These are phyloP conservation scores for Xestia rhomboidea DNA, from an alignment of 2,888 invertebrate species.

Conservation along the genomic window DNA sequence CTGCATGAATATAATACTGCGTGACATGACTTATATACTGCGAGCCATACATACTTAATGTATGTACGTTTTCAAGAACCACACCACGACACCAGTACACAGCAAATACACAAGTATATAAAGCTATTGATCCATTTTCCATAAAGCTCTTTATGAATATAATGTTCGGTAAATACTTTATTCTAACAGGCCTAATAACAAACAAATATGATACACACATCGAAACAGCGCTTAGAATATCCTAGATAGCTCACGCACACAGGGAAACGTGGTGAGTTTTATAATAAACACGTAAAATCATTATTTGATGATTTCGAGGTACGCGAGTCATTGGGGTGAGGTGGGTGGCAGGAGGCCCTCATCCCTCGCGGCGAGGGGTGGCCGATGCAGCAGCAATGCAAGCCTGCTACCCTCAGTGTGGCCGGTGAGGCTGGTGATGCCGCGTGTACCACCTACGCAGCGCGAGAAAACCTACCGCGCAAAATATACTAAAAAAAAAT, in stretches of 20 bases:
- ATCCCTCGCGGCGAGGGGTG: conserved; percentile 75
- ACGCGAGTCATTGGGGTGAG: conserved; percentile 85
- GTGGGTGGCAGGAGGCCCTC: conserved; percentile 75
- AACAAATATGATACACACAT: conserved; percentile 68
- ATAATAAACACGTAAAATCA: conserved; percentile 89
- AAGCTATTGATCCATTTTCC: conserved; percentile 78
- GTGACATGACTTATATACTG: conserved; percentile 46
- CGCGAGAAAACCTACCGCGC: conserved; percentile 84
- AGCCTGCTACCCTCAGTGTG: conserved; percentile 88
- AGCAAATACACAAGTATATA: conserved; percentile 56
- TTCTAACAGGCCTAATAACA: conserved; percentile 78
- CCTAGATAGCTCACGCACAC: conserved; percentile 62
- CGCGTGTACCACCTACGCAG: conserved; percentile 90
- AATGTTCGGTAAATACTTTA: conserved; percentile 82
- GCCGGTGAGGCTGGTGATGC: conserved; percentile 87
- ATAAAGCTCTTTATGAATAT: conserved; percentile 79
- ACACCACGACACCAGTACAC: conserved; percentile 49
- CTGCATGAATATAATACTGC: conserved; percentile 48
- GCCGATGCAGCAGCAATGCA: conserved; percentile 86
- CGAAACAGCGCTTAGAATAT: conserved; percentile 66
- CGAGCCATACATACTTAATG: conserved; percentile 44
- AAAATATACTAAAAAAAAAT: conserved; percentile 70
- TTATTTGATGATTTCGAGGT: conserved; percentile 90
- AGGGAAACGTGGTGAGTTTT: conserved; percentile 76
- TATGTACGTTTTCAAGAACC: conserved; percentile 50